Evolutionary conservation across 2,797 vertebrate genomes (phyloP).

Genomic region (Carapus acus): DNA sequence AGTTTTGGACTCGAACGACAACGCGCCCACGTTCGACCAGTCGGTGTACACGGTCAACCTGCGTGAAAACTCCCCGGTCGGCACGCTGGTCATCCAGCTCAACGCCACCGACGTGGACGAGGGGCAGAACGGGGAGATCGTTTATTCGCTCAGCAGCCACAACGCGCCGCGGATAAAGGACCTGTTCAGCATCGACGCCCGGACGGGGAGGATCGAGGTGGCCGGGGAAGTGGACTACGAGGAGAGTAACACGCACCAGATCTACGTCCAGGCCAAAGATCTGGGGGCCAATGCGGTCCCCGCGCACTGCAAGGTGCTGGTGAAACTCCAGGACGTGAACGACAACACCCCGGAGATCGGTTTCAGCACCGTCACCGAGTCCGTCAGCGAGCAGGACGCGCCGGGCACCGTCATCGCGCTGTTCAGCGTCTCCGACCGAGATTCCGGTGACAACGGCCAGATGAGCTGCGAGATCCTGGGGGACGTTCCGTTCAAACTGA

Average conservation of each 20-base stretch:
- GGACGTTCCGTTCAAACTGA: slow-evolving; percentile 92
- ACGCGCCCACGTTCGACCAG: slow-evolving; percentile 93
- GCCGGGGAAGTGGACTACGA: slow-evolving; percentile 93
- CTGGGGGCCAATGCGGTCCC: slow-evolving; percentile 95
- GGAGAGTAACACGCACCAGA: slow-evolving; percentile 89
- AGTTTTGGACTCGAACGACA: slow-evolving; percentile 97
- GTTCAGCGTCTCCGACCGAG: slow-evolving; percentile 93
- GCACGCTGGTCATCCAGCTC: slow-evolving; percentile 90
- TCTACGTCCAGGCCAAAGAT: slow-evolving; percentile 96
- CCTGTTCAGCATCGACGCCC: slow-evolving; percentile 86
- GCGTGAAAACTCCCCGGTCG: slow-evolving; percentile 88
- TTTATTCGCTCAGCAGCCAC: slow-evolving; percentile 94
- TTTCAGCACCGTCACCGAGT: slow-evolving; percentile 95
- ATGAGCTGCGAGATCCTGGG: slow-evolving; percentile 91
- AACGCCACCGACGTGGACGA: slow-evolving; percentile 96
- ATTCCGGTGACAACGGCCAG: slow-evolving; percentile 92
- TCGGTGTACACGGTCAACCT: slow-evolving; percentile 90
- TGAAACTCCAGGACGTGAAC: slow-evolving; percentile 88
- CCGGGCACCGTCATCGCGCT: slow-evolving; percentile 94
- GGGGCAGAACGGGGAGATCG: slow-evolving; percentile 92
- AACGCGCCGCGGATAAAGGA: slow-evolving; percentile 86
- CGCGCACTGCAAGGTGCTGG: slow-evolving; percentile 95
- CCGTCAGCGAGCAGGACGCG: slow-evolving; percentile 90
- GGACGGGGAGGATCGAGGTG: slow-evolving; percentile 90
- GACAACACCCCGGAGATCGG: slow-evolving; percentile 96